Base-by-base conservation (phyloP, 1,140 invertebrate genomes). In the Hycleus phaleratus region DNA sequence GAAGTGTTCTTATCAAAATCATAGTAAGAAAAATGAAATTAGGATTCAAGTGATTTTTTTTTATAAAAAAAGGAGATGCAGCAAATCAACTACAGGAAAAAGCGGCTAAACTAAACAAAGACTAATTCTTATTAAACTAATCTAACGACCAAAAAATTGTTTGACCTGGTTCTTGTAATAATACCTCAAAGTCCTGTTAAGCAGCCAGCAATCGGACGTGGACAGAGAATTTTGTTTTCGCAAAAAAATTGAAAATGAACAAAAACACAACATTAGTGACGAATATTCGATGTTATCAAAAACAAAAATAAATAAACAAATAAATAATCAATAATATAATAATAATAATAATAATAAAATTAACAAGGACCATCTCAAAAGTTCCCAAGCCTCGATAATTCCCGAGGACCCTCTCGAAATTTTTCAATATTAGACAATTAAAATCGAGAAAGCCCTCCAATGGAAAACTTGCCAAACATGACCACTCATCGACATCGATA, bases 341-440 rank as follows among this genome's bases (percentile, higher is more conserved):
- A 32, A 32, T 32, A 32, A 32, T 5, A 32, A 32, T 32, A 5
- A 32, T 5, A 32, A 32, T 5, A 32, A 32, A 32, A 32, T 5
- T 7, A 60, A 67, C 85, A 90, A 92, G 90, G 90, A 93, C 90
- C 91, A 93, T 93, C 90, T 93, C 91, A 93, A 93, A 93, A 93
- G 90, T 90, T 91, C 89, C 87, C 87, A 87, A 82, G 78, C 78
- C 79, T 77, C 58, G 47, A 50, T 42, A 38, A 38, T 18, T 18
- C 18, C 18, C 18, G 18, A 18, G 18, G 18, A 44, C 40, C 10
- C n/a, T 32, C 51, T 54, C 25, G 51, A 58, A 42, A 26, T 49
- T 32, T 32, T 32, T 7, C 18, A 26, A 38, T 18, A 18, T 18
- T 18, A 6, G 32, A 50, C 10, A 6, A 42, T 42, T 42, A 11